Base-by-base conservation (phyloP, 2,797 vertebrate species). In the Florisuga fusca region DNA sequence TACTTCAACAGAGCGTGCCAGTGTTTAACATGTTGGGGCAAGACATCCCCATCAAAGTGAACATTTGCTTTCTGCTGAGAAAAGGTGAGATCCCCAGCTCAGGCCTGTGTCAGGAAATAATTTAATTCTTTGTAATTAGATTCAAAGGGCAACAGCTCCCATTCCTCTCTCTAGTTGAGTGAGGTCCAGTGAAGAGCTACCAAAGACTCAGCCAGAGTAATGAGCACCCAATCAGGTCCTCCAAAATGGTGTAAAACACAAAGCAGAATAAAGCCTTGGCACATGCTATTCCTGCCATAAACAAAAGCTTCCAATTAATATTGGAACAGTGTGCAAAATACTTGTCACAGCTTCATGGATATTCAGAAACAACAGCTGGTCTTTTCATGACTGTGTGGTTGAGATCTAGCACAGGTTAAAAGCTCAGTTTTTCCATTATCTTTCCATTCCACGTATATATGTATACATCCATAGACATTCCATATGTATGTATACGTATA, bases 341-440 rank as follows among this genome's bases (percentile, higher is more conserved):
- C 79, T 69, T 90, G 38, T 63, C 62, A 41, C 61, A 75, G 64
- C 74, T 84, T 79, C 84, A 73, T 1, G 1, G 80, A 38, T 68
- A 54, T 46, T 74, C 67, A 72, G 75, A 87, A 92, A 91, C n/a
- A 54, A 77, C 87, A 84, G 85, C 85, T 93, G 77, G 61, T 91
- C 67, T 80, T 95, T 77, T 73, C 77, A 45, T n/a, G 67, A 46
- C 55, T 36, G n/a, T 74, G 67, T 57, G 58, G 43, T n/a, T 90
- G 77, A 84, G 53, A 87, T 57, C 45, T 74, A 88, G 12, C 41
- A 67, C 45, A 54, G 85, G 74, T 67, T 84, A 71, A n/a, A 88
- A 64, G 71, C 67, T 91, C 83, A 41, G 31, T 53, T 26, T 94
- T 93, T 64, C 77, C 74, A 18, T 87, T 85, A 36, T 46, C 2